phyloP scores from a whole-genome alignment of 2,797 vertebrate species.

The Coregonus suidteri region DNA sequence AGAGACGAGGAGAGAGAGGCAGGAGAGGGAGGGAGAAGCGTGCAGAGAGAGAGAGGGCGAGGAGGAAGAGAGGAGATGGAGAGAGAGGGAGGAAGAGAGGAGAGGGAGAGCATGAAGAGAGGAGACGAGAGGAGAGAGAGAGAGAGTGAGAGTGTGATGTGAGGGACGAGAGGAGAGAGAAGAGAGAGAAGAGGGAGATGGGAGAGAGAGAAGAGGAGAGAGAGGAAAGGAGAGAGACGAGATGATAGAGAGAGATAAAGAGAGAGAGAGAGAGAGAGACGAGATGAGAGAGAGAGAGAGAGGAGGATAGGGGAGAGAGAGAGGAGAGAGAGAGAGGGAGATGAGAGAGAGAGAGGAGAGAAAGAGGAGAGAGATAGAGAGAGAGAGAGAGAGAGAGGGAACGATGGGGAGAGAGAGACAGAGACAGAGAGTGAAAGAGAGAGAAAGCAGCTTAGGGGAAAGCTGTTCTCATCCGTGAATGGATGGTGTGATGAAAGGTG shows the following conservation, averaged over 20 bases:
- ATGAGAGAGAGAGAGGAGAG: background rate
- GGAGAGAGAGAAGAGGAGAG: background rate
- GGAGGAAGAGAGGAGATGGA: background rate
- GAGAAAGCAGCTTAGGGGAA: constrained; percentile 58
- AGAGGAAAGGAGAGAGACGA: constrained; percentile 5
- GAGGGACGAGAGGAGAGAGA: constrained; percentile 4
- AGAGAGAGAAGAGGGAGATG: constrained; percentile 2
- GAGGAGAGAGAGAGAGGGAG: background rate
- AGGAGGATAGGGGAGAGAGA: background rate
- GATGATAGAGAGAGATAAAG: background rate
- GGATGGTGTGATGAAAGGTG: constrained; percentile 61
- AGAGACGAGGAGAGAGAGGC: background rate
- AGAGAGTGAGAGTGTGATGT: no score
- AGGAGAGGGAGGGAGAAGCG: background rate
- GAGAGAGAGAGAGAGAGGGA: background rate
- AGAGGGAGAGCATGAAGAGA: background rate
- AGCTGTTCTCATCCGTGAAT: constrained; percentile 61
- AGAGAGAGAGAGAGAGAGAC: background rate
- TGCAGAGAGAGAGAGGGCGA: constrained; percentile 8
- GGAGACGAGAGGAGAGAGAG: background rate
- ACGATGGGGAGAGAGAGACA: background rate
- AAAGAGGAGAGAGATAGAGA: background rate
- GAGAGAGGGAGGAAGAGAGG: background rate
- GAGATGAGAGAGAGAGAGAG: background rate
- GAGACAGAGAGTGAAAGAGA: constrained; percentile 45